These are phyloP conservation scores for Amblyjoppa fuscipennis DNA, from an alignment of 2,888 invertebrate species.

Conservation along the genomic window DNA sequence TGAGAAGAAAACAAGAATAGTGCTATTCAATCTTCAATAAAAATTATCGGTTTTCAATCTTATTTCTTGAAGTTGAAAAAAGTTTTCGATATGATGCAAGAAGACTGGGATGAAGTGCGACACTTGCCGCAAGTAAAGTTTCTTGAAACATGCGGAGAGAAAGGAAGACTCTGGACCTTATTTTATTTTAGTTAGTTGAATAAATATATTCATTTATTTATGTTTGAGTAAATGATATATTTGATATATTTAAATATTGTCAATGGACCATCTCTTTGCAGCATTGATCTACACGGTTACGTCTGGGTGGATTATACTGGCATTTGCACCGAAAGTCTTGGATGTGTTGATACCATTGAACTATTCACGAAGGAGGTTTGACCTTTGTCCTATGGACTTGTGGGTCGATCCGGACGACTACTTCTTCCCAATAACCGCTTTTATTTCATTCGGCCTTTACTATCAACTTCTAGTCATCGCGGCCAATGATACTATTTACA, in stretches of 20 bases:
- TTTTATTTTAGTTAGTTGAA: slow-evolving; percentile 3
- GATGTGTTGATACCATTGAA: slow-evolving; percentile 4
- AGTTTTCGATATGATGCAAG: not conserved
- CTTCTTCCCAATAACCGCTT: slow-evolving; percentile 10
- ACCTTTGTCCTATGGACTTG: not conserved
- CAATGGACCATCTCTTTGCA: not conserved
- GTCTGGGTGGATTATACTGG: not conserved
- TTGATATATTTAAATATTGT: not conserved
- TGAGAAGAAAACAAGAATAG: not conserved
- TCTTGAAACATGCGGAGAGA: not conserved
- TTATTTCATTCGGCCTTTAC: not conserved
- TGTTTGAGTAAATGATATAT: not conserved
- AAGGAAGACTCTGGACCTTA: not conserved
- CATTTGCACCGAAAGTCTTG: not conserved
- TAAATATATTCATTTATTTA: not conserved
- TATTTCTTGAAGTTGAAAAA: slow-evolving; percentile 9
- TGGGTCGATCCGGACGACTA: slow-evolving; percentile 25
- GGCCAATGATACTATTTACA: slow-evolving; percentile 15
- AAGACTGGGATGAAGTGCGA: not conserved
- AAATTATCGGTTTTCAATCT: not conserved
- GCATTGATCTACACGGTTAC: not conserved
- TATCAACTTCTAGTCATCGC: not conserved
- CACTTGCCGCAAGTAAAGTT: not conserved
- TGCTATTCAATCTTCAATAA: not conserved
- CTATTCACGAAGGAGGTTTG: not conserved